Evolutionary conservation across 1,140 invertebrate genomes (phyloP).

Genomic region (Drosophila saltans): DNA sequence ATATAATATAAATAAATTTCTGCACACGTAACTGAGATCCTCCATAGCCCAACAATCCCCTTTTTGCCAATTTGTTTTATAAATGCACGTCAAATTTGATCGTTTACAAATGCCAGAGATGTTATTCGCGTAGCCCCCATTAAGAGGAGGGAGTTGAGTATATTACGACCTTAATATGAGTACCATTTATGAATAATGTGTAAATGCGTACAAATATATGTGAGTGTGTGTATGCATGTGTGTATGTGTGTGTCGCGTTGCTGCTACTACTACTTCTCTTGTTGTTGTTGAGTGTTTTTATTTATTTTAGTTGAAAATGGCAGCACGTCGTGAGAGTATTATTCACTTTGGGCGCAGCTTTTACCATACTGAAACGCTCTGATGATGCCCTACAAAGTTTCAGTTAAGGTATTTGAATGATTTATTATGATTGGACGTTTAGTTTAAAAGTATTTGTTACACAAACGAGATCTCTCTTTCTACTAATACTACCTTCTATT

Average conservation of each 20-base stretch:
- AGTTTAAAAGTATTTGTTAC: no score
- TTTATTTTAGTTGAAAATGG: conserved; percentile 76
- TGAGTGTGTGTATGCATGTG: conserved; percentile 10
- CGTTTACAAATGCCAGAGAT: conserved; percentile 60
- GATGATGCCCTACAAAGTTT: conserved; percentile 40
- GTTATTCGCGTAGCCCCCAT: conserved; percentile 15
- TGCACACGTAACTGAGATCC: conserved; percentile 53
- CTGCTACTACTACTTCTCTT: background rate
- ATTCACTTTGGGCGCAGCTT: conserved; percentile 68
- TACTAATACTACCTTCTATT: no score
- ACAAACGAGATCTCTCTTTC: no score
- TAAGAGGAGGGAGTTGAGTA: background rate
- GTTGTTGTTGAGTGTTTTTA: conserved; percentile 49
- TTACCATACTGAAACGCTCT: conserved; percentile 38
- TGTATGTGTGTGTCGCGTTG: conserved; percentile 17
- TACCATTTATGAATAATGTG: conserved; percentile 74
- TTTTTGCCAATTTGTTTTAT: conserved; percentile 60
- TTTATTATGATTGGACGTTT: no score
- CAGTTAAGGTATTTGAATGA: background rate
- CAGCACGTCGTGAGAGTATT: conserved; percentile 74
- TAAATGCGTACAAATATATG: conserved; percentile 19
- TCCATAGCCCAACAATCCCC: background rate
- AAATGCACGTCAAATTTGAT: conserved; percentile 77
- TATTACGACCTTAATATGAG: conserved; percentile 26
- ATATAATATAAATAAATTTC: conserved; percentile 46